Percentiles rank a stretch among this genome's conserved stretches.
phyloP scores from a whole-genome alignment of 1,140 invertebrate species.

The Nasonia longicornis region DNA sequence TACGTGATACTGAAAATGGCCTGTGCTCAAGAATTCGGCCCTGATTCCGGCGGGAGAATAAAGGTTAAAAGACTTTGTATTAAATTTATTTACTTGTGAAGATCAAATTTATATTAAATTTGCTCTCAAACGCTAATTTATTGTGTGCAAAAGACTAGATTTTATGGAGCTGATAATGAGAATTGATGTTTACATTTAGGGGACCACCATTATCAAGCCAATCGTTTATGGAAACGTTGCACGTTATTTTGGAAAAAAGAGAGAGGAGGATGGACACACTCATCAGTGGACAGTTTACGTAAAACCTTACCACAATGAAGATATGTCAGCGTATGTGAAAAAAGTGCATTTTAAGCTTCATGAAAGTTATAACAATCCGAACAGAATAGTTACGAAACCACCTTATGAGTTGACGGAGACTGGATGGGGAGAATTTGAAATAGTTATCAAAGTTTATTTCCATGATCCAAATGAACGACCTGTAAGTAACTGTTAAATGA shows the following conservation, averaged over 20 bases:
- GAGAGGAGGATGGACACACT: slow-evolving; percentile 98
- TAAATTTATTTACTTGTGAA: not conserved
- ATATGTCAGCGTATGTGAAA: slow-evolving; percentile 95
- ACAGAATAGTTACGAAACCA: slow-evolving; percentile 91
- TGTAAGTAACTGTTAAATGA: slow-evolving; percentile 72
- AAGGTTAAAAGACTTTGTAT: slow-evolving; percentile 69
- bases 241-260: slow-evolving; percentile 95
- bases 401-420: slow-evolving; percentile 99
- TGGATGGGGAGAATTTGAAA: slow-evolving; percentile 99
- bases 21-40: slow-evolving; percentile 81
- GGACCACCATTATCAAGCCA: slow-evolving; percentile 92
- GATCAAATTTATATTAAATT: not conserved
- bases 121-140: no score
- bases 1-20: slow-evolving; percentile 67
- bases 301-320: slow-evolving; percentile 93
- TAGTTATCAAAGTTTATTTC: slow-evolving; percentile 98
- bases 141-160: not conserved
- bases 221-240: slow-evolving; percentile 98
- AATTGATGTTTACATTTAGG: slow-evolving; percentile 70
- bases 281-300: slow-evolving; percentile 99
- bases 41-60: slow-evolving; percentile 83
- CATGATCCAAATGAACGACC: slow-evolving; percentile 96
- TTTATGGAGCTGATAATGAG: not conserved
- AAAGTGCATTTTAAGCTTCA: slow-evolving; percentile 98
- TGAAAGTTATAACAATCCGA: slow-evolving; percentile 96